Base-by-base conservation (phyloP, 2,888 invertebrate species). In the Dasypolia templi region DNA sequence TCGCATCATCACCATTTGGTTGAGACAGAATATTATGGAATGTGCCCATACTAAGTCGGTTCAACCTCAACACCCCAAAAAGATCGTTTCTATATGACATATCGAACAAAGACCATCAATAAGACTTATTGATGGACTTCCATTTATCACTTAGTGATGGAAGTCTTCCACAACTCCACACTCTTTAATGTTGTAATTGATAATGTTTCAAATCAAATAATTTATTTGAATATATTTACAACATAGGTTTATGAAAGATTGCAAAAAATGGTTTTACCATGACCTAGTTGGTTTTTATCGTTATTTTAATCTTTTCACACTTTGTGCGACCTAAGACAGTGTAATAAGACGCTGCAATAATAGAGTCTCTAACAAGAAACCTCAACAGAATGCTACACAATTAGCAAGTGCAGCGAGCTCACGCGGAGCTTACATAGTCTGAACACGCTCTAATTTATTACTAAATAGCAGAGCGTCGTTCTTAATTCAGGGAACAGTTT, bases 311-410 rank as follows among this genome's bases (percentile, higher is more conserved):
- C 14, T 4, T 39, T 39, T 55, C 12, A 29, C 26, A 12, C 5
- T 58, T 5, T 22, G 46, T 19, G 46, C 14, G 14, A 59, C 6
- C 19, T n/a, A n/a, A 32, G 4, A 49, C n/a, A 49, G 17, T 49
- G 0, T 49, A 44, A 32, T 46, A 19, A 68, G 11, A 51, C 4
- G 5, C 29, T 42, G 55, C 22, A 55, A 42, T 64, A 58, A 12
- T 11, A 56, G 19, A n/a, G 35, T 58, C 51, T 26, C 51, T 59
- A 42, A 53, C 55, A 64, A 67, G 66, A 53, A 64, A 67, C 59
- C 51, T 19, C 69, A 55, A 29, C 26, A 55, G 58, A 78, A 46
- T n/a, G 69, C 32, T 44, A 61, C 64, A 46, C 64, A 82, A 78
- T 69, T 70, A 74, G 59, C 79, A 12, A 61, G 42, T 58, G 61